Percentiles rank a stretch among this genome's conserved stretches.
These are phyloP conservation scores for Poeciliopsis presidionis DNA, from an alignment of 2,797 vertebrate species.

Conservation along the genomic window DNA sequence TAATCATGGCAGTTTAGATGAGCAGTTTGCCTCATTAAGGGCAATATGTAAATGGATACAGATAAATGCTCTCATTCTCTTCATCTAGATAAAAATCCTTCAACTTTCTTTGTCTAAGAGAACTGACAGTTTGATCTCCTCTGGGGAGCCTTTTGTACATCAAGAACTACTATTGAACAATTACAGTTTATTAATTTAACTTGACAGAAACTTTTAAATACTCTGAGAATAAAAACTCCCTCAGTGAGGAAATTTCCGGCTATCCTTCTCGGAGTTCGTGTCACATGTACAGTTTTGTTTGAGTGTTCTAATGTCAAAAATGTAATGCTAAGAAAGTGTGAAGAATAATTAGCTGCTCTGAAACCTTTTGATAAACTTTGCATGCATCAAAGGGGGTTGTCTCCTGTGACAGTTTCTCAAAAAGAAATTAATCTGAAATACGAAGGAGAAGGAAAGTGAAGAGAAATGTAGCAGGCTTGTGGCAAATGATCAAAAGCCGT, in stretches of 20 bases:
- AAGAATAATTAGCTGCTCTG: conserved; percentile 65
- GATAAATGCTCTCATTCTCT: conserved; percentile 17
- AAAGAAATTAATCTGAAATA: conserved; percentile 55
- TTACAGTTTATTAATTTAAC: conserved; percentile 41
- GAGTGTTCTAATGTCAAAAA: conserved; percentile 51
- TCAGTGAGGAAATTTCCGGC: conserved; percentile 27
- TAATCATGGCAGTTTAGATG: background rate
- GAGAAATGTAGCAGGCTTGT: conserved; percentile 34
- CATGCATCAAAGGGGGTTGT: conserved; percentile 60
- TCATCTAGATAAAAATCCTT: conserved; percentile 27
- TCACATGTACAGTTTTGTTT: conserved; percentile 49
- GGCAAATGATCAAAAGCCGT: conserved; percentile 65
- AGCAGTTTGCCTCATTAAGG: background rate
- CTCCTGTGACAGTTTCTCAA: conserved; percentile 58
- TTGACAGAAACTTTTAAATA: conserved; percentile 27
- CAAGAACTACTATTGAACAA: conserved; percentile 23
- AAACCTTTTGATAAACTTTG: conserved; percentile 68
- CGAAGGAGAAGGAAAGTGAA: conserved; percentile 35
- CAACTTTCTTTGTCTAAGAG: conserved; percentile 32
- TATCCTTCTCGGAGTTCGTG: conserved; percentile 28
- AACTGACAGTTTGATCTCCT: conserved; percentile 43
- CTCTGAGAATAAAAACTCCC: conserved; percentile 24
- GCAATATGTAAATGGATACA: conserved; percentile 22
- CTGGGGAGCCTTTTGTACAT: conserved; percentile 34
- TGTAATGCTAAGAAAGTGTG: conserved; percentile 40